phyloP scores from a whole-genome alignment of 1,140 invertebrate species.

The Lucilia cuprina region DNA sequence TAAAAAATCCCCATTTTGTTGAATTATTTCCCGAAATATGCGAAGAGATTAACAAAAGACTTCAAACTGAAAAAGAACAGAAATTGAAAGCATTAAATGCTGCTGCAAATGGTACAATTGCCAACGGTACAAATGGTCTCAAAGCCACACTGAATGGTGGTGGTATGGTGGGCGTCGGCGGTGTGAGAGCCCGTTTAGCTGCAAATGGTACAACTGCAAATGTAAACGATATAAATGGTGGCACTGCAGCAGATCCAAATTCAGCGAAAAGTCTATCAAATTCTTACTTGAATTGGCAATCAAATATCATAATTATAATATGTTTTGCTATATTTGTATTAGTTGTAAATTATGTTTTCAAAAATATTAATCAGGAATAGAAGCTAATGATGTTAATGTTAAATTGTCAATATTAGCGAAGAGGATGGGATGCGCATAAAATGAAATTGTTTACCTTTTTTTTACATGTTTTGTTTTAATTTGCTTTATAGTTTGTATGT shows the following conservation, averaged over 20 bases:
- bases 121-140: conserved; percentile 41
- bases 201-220: conserved; percentile 37
- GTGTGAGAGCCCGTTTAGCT: conserved; percentile 4
- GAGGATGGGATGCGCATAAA: background rate
- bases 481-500: too few relatives aligned
- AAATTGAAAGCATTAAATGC: conserved; percentile 2
- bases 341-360: conserved; percentile 62
- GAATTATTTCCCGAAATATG: conserved; percentile 60
- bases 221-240: conserved; percentile 14
- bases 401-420: background rate
- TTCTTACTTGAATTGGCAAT: conserved; percentile 60
- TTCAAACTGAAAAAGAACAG: conserved; percentile 45
- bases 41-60: conserved; percentile 51
- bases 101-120: background rate
- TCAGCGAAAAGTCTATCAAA: conserved; percentile 48
- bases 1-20: conserved; percentile 85
- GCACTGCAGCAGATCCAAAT: conserved; percentile 41
- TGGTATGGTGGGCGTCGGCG: conserved; percentile 25
- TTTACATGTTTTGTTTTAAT: background rate
- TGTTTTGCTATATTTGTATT: conserved; percentile 62
- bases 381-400: conserved; percentile 20
- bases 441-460: background rate
- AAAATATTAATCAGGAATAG: conserved; percentile 62
- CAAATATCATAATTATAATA: conserved; percentile 60
- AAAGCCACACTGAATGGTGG: conserved; percentile 42